Evolutionary conservation across 1,140 invertebrate species (phyloP).

Genomic region (Aphaenogaster rudis): DNA sequence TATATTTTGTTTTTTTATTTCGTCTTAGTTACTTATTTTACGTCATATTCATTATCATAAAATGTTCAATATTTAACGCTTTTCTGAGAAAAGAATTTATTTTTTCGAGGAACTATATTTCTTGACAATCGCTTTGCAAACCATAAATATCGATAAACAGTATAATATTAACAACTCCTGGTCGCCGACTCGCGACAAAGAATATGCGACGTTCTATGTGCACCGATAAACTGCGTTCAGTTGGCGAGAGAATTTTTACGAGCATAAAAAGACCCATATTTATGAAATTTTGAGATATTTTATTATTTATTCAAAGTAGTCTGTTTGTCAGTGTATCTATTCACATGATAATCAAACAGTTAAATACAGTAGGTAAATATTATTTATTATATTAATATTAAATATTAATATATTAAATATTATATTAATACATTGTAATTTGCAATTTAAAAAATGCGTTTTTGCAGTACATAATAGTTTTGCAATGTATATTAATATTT

Average conservation of each 20-base stretch:
- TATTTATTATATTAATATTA: too few species aligned
- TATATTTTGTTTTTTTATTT: neutral
- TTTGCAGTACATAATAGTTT: neutral
- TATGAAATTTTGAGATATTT: neutral
- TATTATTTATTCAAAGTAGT: slow-evolving; percentile 2
- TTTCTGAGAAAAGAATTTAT: slow-evolving; percentile 13
- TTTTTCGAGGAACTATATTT: neutral
- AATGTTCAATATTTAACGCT: neutral
- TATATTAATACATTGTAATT: neutral
- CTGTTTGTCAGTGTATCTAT: neutral
- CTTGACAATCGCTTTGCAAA: neutral
- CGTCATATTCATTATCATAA: neutral
- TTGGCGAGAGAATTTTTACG: neutral
- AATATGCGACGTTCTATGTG: neutral
- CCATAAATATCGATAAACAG: neutral
- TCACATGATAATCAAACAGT: neutral
- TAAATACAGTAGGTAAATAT: neutral
- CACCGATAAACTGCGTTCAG: slow-evolving; percentile 7
- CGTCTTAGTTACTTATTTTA: neutral
- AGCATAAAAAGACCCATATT: neutral
- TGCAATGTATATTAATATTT: neutral
- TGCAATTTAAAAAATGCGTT: neutral
- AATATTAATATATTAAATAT: too few species aligned
- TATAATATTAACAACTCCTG: slow-evolving; percentile 26
- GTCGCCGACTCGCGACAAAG: neutral